Base-by-base conservation (phyloP, 2,797 vertebrate genomes). In the Acanthurus tractus region DNA sequence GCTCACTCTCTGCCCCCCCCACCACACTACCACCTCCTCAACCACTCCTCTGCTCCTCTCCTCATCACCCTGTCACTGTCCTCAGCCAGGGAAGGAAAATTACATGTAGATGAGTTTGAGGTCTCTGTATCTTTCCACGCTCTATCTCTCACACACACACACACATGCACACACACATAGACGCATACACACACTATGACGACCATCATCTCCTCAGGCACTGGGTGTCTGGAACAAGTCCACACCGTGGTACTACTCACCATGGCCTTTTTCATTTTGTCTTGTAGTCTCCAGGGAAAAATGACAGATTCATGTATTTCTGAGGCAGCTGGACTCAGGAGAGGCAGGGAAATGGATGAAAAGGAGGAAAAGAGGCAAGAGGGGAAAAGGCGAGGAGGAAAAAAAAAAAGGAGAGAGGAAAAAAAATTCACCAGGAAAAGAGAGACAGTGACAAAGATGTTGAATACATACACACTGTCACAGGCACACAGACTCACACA, bases 51-150 rank as follows among this genome's bases (percentile, higher is more conserved):
- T 59, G 9, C 74, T 80, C 67, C 58, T 84, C 72, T 86, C 64
- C 65, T 88, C 82, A 69, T 89, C 82, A 85, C 29, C 67, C 68
- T 71, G 40, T 72, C 54, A 76, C 55, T 74, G 74, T 85, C 83
- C 69, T 79, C 78, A 74, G 63, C 78, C 76, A 68, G 45, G 40
- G 58, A 59, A 85, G 72, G 50, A 86, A 86, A 91, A 89, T 86
- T 79, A 87, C 74, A 88, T 86, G 82, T 70, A 83, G 76, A 92
- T 85, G 74, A 86, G 86, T 52, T 78, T 34, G 36, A 76, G 61
- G 81, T 79, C 69, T 80, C 48, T 74, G 68, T 70, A 40, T 73
- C 59, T 76, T 65, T 74, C 73, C 45, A 14, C 40, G 10, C n/a
- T 6, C 13, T 4, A 49, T 2, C 29, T 18, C 25, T 25, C n/a